A percentile compares a stretch with the other conserved stretches of the same genome.
These are phyloP conservation scores for Poecilia velifera DNA, from an alignment of 2,797 vertebrate genomes.

Conservation along the genomic window DNA sequence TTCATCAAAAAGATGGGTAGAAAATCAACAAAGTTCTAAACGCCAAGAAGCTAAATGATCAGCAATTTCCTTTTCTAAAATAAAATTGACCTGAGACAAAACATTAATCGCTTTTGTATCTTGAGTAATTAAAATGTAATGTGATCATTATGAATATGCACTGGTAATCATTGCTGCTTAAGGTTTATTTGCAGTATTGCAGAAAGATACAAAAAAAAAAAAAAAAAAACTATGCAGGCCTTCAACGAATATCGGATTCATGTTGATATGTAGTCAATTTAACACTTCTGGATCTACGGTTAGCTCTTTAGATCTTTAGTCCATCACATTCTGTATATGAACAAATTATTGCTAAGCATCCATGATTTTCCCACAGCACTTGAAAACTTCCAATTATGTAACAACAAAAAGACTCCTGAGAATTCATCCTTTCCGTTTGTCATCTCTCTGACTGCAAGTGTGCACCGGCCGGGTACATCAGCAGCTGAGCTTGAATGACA, in stretches of 20 bases:
- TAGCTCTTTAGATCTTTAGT: slow-evolving; percentile 10
- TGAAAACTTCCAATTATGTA: slow-evolving; percentile 12
- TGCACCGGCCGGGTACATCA: slow-evolving; percentile 22
- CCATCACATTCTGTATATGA: not conserved
- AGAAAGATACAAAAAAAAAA: not conserved
- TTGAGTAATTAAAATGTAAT: not conserved
- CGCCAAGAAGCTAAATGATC: not conserved
- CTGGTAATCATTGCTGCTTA: not conserved
- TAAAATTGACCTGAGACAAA: not conserved
- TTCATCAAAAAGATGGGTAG: not conserved
- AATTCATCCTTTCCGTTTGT: slow-evolving; percentile 29
- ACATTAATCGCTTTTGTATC: not conserved
- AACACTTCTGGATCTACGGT: slow-evolving; percentile 12
- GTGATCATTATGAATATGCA: not conserved
- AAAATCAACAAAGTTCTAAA: not conserved
- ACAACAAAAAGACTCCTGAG: slow-evolving; percentile 70
- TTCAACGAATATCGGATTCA: not conserved
- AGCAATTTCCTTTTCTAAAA: not conserved
- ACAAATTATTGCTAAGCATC: slow-evolving; percentile 28
- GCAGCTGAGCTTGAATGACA: slow-evolving; percentile 30
- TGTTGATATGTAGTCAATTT: slow-evolving; percentile 3
- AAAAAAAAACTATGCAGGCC: not conserved
- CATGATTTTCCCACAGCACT: slow-evolving; percentile 24
- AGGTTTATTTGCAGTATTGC: slow-evolving; percentile 3
- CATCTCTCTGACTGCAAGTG: slow-evolving; percentile 31